phyloP scores from a whole-genome alignment of 2,113 vertebrate genomes.

The Semicossyphus pulcher region DNA sequence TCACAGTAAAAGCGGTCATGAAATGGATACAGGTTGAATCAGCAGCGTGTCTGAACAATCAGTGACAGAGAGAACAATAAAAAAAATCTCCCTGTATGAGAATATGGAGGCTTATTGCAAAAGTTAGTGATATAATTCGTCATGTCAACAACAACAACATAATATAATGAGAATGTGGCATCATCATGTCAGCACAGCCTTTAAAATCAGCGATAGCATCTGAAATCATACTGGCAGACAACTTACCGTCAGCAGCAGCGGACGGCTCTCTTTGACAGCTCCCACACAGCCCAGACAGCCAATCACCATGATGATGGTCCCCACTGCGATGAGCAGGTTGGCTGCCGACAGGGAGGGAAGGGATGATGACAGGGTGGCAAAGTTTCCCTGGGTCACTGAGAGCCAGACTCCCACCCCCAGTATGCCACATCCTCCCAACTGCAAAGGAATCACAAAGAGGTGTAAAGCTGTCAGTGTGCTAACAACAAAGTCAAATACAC shows the following conservation, averaged over 20 bases:
- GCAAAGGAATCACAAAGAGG: constrained; percentile 53
- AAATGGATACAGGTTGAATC: constrained; percentile 11
- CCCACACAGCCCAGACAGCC: constrained; percentile 97
- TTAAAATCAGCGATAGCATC: not conserved
- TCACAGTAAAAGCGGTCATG: not conserved
- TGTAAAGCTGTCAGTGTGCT: constrained; percentile 18
- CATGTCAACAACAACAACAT: constrained; percentile 13
- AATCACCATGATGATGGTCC: constrained; percentile 95
- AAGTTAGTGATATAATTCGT: constrained; percentile 4
- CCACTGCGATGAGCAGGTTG: constrained; percentile 94
- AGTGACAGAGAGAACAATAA: not conserved
- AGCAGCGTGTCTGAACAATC: not conserved
- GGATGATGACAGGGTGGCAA: constrained; percentile 96
- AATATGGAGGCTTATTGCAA: not conserved
- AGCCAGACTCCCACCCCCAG: constrained; percentile 86
- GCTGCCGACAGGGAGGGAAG: constrained; percentile 96
- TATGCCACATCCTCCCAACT: constrained; percentile 85
- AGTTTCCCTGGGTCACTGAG: constrained; percentile 89
- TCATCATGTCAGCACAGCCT: not conserved
- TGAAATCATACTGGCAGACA: constrained; percentile 4
- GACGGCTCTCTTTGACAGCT: constrained; percentile 96
- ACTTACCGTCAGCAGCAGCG: constrained; percentile 94
- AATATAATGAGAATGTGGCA: not conserved
- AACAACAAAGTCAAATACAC: not conserved
- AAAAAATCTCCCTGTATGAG: not conserved